phyloP scores from a whole-genome alignment of 1,140 invertebrate genomes.

The Drosophila willistoni region DNA sequence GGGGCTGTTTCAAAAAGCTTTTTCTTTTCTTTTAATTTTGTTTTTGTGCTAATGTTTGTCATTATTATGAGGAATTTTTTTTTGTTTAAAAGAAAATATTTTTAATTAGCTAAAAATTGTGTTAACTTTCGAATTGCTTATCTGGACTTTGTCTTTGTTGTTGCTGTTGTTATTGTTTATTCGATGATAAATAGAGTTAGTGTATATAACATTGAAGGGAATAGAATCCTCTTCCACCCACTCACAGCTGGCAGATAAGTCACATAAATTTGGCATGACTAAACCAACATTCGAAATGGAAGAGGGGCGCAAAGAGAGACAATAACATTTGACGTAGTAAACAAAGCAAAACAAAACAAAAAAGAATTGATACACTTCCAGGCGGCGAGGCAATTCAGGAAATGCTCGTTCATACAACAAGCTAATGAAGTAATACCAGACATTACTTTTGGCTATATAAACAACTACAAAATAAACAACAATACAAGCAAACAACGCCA shows the following conservation, averaged over 20 bases:
- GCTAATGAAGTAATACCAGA: conserved; percentile 68
- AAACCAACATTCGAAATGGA: conserved; percentile 26
- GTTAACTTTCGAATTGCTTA: conserved; percentile 7
- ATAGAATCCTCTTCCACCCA: conserved; percentile 1
- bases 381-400: conserved; percentile 44
- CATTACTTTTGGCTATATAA: conserved; percentile 62
- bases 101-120: conserved; percentile 2
- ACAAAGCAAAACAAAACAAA: conserved; percentile 2
- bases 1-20: neutral
- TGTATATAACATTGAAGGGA: conserved; percentile 4
- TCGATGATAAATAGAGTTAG: neutral
- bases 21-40: neutral
- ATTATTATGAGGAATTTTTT: conserved; percentile 41
- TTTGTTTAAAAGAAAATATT: conserved; percentile 13
- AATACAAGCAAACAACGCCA: neutral
- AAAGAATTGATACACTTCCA: conserved; percentile 49
- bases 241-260: conserved; percentile 60
- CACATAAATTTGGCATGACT: conserved; percentile 57
- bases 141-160: neutral
- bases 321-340: conserved; percentile 8
- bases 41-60: conserved; percentile 31
- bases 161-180: neutral
- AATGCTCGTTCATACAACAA: conserved; percentile 54
- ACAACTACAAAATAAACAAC: conserved; percentile 69
- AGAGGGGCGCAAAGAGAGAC: neutral